These are phyloP conservation scores for Octopus sinensis DNA, from an alignment of 1,140 invertebrate species.

Conservation along the genomic window DNA sequence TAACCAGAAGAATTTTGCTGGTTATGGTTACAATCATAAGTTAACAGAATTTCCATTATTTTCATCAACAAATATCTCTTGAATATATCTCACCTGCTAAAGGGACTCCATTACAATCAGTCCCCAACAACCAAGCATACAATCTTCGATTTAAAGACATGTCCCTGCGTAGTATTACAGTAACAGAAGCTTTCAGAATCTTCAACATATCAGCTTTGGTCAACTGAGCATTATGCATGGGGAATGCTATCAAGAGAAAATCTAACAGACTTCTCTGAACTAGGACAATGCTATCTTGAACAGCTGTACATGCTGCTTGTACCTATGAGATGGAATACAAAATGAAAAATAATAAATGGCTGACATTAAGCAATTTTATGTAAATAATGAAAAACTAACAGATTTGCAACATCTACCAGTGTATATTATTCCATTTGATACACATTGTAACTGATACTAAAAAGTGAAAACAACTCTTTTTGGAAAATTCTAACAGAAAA, in stretches of 20 bases:
- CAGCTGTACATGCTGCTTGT: slow-evolving; percentile 68
- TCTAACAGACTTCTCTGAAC: slow-evolving; percentile 86
- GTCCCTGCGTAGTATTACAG: slow-evolving; percentile 81
- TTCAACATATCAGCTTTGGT: slow-evolving; percentile 72
- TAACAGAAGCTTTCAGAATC: slow-evolving; percentile 75
- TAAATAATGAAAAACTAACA: background rate
- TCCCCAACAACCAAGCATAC: slow-evolving; percentile 79
- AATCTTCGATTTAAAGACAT: slow-evolving; percentile 87
- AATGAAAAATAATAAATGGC: background rate
- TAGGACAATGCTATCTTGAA: slow-evolving; percentile 78
- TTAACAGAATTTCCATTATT: slow-evolving; percentile 51
- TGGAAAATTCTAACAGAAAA: background rate
- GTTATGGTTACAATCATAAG: background rate
- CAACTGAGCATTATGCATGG: slow-evolving; percentile 79
- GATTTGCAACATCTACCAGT: background rate
- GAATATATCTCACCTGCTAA: slow-evolving; percentile 20
- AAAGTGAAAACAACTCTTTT: background rate
- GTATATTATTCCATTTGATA: background rate
- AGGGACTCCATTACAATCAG: slow-evolving; percentile 57
- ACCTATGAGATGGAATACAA: slow-evolving; percentile 56
- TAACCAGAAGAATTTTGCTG: no score
- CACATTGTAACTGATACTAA: background rate
- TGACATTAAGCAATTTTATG: background rate
- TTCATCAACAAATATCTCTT: slow-evolving; percentile 27
- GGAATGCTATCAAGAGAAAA: slow-evolving; percentile 79